Evolutionary conservation across 2,797 vertebrate species (phyloP).

Genomic region (Gouania willdenowi): DNA sequence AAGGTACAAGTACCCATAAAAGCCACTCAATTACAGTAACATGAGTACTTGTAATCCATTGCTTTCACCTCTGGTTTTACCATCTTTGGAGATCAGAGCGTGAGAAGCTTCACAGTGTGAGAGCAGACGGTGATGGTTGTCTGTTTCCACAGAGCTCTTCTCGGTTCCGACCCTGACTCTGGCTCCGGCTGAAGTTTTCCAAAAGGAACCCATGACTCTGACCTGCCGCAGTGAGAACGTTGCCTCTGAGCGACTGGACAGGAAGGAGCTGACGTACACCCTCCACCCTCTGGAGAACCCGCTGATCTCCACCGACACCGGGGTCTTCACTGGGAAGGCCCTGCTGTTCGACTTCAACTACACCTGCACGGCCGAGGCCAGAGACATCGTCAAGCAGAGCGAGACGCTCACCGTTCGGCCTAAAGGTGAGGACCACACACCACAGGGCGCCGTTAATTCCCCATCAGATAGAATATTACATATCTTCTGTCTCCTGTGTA

Average conservation of each 20-base stretch:
- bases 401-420: slow-evolving; percentile 35
- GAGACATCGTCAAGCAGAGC: slow-evolving; percentile 59
- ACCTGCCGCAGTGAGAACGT: slow-evolving; percentile 46
- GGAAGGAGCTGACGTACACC: slow-evolving; percentile 44
- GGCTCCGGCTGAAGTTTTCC: slow-evolving; percentile 58
- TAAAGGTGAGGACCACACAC: slow-evolving; percentile 54
- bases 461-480: too few species aligned
- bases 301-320: accelerated
- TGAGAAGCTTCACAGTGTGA: too few species aligned
- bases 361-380: slow-evolving; percentile 58
- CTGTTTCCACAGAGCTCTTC: slow-evolving; percentile 67
- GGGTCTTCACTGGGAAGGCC: slow-evolving; percentile 30
- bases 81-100: too few species aligned
- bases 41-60: too few species aligned
- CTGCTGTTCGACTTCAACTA: slow-evolving; percentile 48
- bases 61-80: too few species aligned
- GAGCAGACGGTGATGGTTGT: too few species aligned
- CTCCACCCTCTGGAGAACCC: slow-evolving; percentile 12
- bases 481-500: slow-evolving; percentile 1
- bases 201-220: slow-evolving; percentile 42
- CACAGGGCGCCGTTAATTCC: too few species aligned
- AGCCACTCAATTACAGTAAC: too few species aligned
- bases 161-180: slow-evolving; percentile 62
- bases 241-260: slow-evolving; percentile 34
- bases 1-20: too few species aligned